Percentiles rank a stretch among this genome's conserved stretches.
These are phyloP conservation scores for Anabas testudineus DNA, from an alignment of 2,797 vertebrate species.

Conservation along the genomic window DNA sequence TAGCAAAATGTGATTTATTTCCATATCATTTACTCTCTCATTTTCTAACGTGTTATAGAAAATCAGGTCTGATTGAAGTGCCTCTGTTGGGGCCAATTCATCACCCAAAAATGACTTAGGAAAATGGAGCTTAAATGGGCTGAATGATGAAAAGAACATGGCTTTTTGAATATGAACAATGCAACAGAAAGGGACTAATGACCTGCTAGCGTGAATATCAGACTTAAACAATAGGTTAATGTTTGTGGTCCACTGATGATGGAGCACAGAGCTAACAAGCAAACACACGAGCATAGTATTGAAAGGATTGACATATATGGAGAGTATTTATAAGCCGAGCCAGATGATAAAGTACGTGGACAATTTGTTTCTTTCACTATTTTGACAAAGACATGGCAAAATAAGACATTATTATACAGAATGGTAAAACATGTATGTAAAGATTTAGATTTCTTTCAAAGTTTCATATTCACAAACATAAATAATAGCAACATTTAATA, in stretches of 20 bases:
- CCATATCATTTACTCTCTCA: constrained; percentile 85
- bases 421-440: neutral
- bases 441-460: neutral
- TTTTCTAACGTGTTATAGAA: constrained; percentile 80
- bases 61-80: constrained; percentile 83
- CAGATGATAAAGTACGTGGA: constrained; percentile 22
- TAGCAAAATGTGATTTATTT: constrained; percentile 87
- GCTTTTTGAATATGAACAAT: constrained; percentile 79
- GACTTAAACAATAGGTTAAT: constrained; percentile 69
- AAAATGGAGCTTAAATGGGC: constrained; percentile 84
- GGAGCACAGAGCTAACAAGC: constrained; percentile 49
- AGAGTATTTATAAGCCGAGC: constrained; percentile 36
- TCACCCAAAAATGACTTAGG: constrained; percentile 76
- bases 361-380: constrained; percentile 12
- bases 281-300: constrained; percentile 45
- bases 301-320: constrained; percentile 35
- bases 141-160: constrained; percentile 83
- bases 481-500: too few relatives aligned
- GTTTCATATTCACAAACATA: neutral
- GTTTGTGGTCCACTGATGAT: constrained; percentile 61
- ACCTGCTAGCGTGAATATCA: constrained; percentile 68
- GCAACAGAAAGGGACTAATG: constrained; percentile 75
- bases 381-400: constrained; percentile 4
- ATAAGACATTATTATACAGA: neutral
- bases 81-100: constrained; percentile 82